Percentiles rank a stretch among this genome's conserved stretches.
Conservation (phyloP, 2,113 vertebrate genomes). For the Saccopteryx bilineata region DNA sequence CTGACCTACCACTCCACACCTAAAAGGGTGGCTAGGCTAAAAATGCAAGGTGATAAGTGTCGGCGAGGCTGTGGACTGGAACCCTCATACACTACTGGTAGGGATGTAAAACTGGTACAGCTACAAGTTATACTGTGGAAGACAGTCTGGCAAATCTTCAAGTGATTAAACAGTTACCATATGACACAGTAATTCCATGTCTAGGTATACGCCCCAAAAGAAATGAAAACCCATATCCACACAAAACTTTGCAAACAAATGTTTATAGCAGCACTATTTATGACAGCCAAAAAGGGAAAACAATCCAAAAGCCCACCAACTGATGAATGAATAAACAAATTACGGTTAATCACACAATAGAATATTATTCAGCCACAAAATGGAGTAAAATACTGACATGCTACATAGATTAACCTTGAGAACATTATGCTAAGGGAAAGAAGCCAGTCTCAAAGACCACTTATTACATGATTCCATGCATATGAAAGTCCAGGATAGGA, state of each 20-base stretch:
- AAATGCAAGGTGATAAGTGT: background rate
- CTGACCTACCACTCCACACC: background rate
- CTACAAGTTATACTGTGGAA: background rate
- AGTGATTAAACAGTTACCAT: background rate
- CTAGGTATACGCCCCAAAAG: background rate
- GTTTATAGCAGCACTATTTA: background rate
- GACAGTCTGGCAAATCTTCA: background rate
- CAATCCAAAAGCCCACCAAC: background rate
- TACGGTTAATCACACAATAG: background rate
- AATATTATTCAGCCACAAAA: background rate
- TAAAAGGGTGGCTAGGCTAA: background rate
- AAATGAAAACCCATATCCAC: background rate
- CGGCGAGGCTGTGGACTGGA: background rate
- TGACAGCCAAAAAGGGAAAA: background rate
- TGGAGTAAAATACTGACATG: background rate
- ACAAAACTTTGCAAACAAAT: background rate
- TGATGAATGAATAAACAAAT: constrained; percentile 1
- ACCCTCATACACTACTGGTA: background rate
- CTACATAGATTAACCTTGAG: background rate
- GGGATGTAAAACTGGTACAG: background rate
- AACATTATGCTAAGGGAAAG: background rate
- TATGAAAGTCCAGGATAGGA: background rate
- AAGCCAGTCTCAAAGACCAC: background rate
- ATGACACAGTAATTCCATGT: background rate
- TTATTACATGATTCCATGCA: background rate